Percentiles rank a stretch among this genome's conserved stretches.
Evolutionary conservation across 2,797 vertebrate species (phyloP).

Genomic region (Limosa lapponica): DNA sequence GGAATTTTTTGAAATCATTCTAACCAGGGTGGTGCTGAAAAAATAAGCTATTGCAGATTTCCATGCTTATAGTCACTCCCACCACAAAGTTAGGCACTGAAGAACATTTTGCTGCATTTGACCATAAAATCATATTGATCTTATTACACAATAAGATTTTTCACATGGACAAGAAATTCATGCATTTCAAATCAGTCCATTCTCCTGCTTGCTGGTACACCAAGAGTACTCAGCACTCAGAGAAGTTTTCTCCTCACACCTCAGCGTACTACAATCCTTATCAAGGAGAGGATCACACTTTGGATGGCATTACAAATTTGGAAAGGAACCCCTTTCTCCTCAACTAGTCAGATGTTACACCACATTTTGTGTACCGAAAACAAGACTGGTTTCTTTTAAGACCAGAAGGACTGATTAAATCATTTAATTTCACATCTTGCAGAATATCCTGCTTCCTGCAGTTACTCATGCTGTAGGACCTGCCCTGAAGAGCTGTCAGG

Average conservation of each 20-base stretch:
- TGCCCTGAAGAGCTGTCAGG: background rate
- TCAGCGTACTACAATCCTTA: background rate
- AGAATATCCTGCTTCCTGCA: conserved; percentile 5
- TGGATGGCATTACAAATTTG: background rate
- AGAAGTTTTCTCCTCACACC: background rate
- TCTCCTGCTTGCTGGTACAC: background rate
- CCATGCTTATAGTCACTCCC: background rate
- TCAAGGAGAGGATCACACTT: background rate
- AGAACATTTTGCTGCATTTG: background rate
- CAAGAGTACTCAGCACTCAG: background rate
- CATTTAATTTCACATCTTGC: background rate
- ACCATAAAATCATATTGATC: background rate
- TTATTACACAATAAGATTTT: background rate
- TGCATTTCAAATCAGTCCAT: background rate
- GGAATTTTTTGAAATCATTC: background rate
- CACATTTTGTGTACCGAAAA: background rate
- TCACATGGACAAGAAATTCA: background rate
- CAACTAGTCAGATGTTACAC: background rate
- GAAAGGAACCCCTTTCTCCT: background rate
- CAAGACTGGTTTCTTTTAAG: background rate
- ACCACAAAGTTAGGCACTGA: background rate
- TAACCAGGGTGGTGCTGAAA: background rate
- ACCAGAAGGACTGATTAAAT: background rate
- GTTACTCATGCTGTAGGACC: background rate
- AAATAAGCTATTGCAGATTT: background rate